Evolutionary conservation across 2,113 vertebrate species (phyloP), one percentile per base, ranked within the genome.

Genomic region (Gambusia holbrooki): DNA sequence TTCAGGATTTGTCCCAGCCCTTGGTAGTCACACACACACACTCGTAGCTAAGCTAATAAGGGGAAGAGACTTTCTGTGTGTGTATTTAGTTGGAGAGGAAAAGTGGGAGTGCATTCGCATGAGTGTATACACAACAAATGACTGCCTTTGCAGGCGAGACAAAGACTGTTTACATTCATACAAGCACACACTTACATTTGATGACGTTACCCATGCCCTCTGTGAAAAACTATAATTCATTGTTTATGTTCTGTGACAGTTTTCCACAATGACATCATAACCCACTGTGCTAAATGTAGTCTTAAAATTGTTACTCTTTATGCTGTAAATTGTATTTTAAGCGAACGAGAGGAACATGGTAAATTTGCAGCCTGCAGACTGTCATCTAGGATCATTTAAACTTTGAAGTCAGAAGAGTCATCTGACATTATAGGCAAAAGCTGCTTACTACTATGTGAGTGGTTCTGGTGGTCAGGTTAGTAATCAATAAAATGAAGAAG

Each of bases 121-220:
- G 28, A 32, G 22, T 82, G 64, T 85, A 61, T 82, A 81, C 64
- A 83, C 65, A 78, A 77, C 74, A 87, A 80, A 69, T 48, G 58
- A 27, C 37, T 14, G 35, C 35, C 74, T 73, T 19, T 71, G 74
- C 63, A 62, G 68, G 66, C 32, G 40, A 79, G 74, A 86, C 69
- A 73, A 74, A 78, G 70, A 69, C 51, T 84, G 81, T 83, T 90
- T 83, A 88, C 74, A 82, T 73, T 33, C n/a, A 58, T 66, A 42
- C 66, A 51, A 19, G 45, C 0, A 42, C 32, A 64, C 79, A 33
- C 79, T 76, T 60, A 51, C 67, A 66, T 83, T 64, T 63, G 58
- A 79, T 71, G 48, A 74, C 74, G 64, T 73, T 68, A 7, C 67
- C 81, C 73, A 29, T 66, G 74, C 77, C 69, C 76, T 83, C 66